Conservation (phyloP, 2,113 vertebrate genomes). For the Chrysochloris asiatica region DNA sequence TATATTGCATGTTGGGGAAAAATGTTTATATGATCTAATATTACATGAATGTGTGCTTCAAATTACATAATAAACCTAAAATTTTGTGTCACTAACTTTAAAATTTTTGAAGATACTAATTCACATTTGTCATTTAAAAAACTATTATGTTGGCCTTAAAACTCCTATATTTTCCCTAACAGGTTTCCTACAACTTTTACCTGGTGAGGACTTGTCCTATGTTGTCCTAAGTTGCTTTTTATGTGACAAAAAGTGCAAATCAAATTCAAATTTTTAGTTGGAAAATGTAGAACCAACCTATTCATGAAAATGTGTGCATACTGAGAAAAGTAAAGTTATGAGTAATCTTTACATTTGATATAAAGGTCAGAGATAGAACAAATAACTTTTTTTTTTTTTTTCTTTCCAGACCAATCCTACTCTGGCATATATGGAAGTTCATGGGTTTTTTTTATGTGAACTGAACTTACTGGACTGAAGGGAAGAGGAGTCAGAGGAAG, state of each 20-base stretch:
- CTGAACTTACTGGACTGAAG: neutral
- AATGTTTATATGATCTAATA: constrained; percentile 24
- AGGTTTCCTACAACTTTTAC: neutral
- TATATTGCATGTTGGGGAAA: neutral
- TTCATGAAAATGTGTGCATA: neutral
- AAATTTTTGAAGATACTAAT: constrained; percentile 20
- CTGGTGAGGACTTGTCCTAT: neutral
- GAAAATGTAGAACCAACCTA: neutral
- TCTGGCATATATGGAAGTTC: neutral
- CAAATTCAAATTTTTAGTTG: constrained; percentile 21
- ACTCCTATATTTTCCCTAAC: neutral
- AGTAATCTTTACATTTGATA: neutral
- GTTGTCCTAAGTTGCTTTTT: neutral
- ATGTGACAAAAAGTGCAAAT: neutral
- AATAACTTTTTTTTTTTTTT: neutral
- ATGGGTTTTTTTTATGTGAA: constrained; percentile 47
- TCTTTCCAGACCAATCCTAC: neutral
- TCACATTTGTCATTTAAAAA: constrained; percentile 41
- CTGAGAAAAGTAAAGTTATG: neutral
- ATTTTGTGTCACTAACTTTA: constrained; percentile 35
- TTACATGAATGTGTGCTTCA: neutral
- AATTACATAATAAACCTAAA: neutral
- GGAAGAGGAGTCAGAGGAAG: constrained; percentile 23
- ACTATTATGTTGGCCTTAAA: neutral
- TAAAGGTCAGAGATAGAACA: neutral